phyloP scores from a whole-genome alignment of 2,888 invertebrate species.

The Pristionchus entomophagus region DNA sequence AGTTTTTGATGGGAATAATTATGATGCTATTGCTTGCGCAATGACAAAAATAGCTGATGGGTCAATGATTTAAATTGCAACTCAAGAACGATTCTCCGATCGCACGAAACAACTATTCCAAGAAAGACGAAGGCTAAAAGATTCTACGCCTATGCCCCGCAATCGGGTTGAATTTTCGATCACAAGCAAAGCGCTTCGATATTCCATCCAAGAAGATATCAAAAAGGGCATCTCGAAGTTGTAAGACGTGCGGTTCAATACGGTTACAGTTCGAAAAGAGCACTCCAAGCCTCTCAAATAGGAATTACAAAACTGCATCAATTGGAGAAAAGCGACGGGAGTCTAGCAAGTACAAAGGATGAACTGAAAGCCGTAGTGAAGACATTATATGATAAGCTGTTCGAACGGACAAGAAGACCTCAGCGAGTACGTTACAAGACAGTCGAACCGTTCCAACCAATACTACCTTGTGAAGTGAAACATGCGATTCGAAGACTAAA shows the following conservation, averaged over 20 bases:
- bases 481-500: not conserved
- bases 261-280: not conserved
- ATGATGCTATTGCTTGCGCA: not conserved
- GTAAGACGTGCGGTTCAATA: not conserved
- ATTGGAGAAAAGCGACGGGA: not conserved
- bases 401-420: not conserved
- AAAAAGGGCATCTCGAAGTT: not conserved
- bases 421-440: not conserved
- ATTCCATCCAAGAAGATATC: not conserved
- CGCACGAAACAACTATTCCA: not conserved
- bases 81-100: not conserved
- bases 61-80: not conserved
- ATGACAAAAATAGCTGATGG: not conserved
- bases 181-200: not conserved
- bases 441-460: slow-evolving; percentile 64
- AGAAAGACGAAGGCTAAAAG: not conserved
- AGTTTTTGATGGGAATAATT: not conserved
- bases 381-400: not conserved
- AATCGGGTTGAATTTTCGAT: not conserved
- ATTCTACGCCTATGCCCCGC: not conserved
- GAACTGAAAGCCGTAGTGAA: not conserved
- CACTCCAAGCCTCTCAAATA: not conserved
- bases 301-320: not conserved
- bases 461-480: not conserved
- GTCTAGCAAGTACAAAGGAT: not conserved